phyloP scores from a whole-genome alignment of 1,140 invertebrate genomes.

The Sinella curviseta region DNA sequence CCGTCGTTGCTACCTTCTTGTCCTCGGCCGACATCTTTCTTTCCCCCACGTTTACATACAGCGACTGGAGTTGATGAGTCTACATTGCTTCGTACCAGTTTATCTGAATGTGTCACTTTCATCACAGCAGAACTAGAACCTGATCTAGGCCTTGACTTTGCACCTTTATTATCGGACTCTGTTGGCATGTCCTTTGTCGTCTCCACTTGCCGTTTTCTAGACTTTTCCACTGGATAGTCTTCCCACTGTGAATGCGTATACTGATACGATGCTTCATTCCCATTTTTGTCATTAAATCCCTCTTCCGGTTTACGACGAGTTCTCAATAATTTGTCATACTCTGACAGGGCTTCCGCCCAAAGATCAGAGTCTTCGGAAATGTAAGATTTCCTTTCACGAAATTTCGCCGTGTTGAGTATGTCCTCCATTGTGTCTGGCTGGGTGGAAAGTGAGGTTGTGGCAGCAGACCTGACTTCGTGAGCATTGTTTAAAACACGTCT shows the following conservation, averaged over 20 bases:
- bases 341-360: not conserved
- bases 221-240: too few species aligned
- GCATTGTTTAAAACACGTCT: too few species aligned
- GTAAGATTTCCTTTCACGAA: not conserved
- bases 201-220: not conserved
- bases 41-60: too few species aligned
- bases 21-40: not conserved
- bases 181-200: too few species aligned
- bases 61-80: not conserved
- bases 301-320: too few species aligned
- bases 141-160: not conserved
- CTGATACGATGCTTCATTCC: too few species aligned
- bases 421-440: too few species aligned
- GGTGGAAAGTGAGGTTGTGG: too few species aligned
- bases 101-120: not conserved
- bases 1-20: not conserved
- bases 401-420: not conserved
- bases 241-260: too few species aligned
- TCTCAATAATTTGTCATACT: not conserved
- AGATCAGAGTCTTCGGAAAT: not conserved
- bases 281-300: too few species aligned
- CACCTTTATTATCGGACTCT: not conserved
- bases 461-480: too few species aligned
- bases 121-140: not conserved
- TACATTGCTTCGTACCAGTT: not conserved